phyloP scores from a whole-genome alignment of 1,140 invertebrate species.

The Subanguina moxae region DNA sequence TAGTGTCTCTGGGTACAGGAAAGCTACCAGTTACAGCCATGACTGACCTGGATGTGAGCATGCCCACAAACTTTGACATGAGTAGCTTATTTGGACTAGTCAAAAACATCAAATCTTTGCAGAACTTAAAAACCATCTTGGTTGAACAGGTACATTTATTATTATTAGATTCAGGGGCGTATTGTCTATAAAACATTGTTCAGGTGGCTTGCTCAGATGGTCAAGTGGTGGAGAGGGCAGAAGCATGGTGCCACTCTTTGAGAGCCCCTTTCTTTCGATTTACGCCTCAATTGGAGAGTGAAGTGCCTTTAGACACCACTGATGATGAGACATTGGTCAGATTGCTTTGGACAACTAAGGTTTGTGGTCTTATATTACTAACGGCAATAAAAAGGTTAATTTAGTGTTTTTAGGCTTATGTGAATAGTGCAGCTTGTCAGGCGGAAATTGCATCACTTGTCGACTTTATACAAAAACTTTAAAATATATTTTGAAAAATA shows the following conservation, averaged over 20 bases:
- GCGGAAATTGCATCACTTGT: background rate
- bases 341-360: slow-evolving; percentile 32
- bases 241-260: slow-evolving; percentile 15
- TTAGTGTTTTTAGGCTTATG: background rate
- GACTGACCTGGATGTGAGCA: slow-evolving; percentile 45
- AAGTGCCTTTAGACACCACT: slow-evolving; percentile 29
- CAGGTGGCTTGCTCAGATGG: slow-evolving; percentile 29
- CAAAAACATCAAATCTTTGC: slow-evolving; percentile 13
- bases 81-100: slow-evolving; percentile 54
- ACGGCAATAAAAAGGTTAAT: background rate
- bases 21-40: slow-evolving; percentile 62
- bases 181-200: background rate
- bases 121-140: slow-evolving; percentile 38
- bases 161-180: background rate
- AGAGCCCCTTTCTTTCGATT: slow-evolving; percentile 32
- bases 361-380: background rate
- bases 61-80: slow-evolving; percentile 13
- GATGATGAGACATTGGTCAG: slow-evolving; percentile 17
- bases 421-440: background rate
- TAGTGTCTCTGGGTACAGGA: slow-evolving; percentile 64
- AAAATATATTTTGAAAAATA: too few relatives aligned
- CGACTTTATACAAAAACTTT: background rate
- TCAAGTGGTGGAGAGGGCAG: slow-evolving; percentile 28
- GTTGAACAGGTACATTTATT: slow-evolving; percentile 27
- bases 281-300: slow-evolving; percentile 23